Evolutionary conservation across 2,797 vertebrate species (phyloP), one percentile per base, ranked within the genome.

Genomic region (Halcyon chelicuti): DNA sequence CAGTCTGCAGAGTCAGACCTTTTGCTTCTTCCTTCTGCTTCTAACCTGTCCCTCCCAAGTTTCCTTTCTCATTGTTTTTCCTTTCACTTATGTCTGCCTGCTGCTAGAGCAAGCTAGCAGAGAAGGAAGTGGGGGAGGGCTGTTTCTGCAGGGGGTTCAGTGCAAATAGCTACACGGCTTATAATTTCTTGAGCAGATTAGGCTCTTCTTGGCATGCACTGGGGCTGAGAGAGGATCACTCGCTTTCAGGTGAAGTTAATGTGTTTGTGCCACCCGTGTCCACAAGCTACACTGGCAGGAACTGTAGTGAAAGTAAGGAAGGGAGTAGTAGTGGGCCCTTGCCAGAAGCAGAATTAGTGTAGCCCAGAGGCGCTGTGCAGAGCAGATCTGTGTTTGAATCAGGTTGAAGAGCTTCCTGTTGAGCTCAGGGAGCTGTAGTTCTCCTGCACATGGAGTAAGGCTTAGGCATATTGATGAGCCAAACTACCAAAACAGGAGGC

Each of bases 11-110:
- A 88, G 80, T 95, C 80, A 95, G 93, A 96, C 93, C 90, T 94
- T 97, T 95, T 96, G 96, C 93, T 92, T 95, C 88, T 96, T 96
- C 95, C 94, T 97, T 94, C 90, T 97, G 91, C 95, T 95, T 93
- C 93, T 93, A 96, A 96, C 94, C 94, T 96, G 94, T 89, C 86
- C 93, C 94, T 96, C 95, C 96, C 95, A 93, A 94, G 94, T 92
- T 96, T 96, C 96, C 96, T 96, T 95, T 96, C 84, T 95, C 61
- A 96, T 96, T 96, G 94, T 96, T 96, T 97, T 93, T 79, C 94
- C 95, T 97, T 97, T 97, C 92, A 95, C 94, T 97, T 92, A 54
- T 87, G 90, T 95, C 94, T 96, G 96, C 93, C 91, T 93, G 88
- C 84, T 89, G 95, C n/a, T 93, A 51, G 66, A 70, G 86, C 62